Evolutionary conservation across 2,797 vertebrate species (phyloP).

Genomic region (Dromococcyx pavoninus): DNA sequence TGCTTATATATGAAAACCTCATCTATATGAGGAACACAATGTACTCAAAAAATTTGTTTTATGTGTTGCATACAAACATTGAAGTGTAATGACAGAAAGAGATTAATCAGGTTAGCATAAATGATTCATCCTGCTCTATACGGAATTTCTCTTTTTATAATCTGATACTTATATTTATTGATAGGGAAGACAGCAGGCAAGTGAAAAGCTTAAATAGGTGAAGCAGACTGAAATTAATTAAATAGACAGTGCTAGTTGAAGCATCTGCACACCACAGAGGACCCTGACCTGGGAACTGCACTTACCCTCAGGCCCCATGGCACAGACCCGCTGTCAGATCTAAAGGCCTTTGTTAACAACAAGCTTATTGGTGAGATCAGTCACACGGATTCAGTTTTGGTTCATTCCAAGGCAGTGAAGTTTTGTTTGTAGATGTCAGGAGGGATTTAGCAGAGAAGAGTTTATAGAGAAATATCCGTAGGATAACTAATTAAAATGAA

Average conservation of each 20-base stretch:
- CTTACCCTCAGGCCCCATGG: constrained; percentile 62
- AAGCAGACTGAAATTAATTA: constrained; percentile 75
- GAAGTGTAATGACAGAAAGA: neutral
- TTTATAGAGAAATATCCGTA: constrained; percentile 64
- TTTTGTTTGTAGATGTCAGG: constrained; percentile 65
- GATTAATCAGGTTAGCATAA: constrained; percentile 4
- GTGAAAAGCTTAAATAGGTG: constrained; percentile 66
- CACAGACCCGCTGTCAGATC: constrained; percentile 50
- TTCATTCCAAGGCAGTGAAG: constrained; percentile 68
- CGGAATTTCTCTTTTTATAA: constrained; percentile 28
- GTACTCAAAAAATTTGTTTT: neutral
- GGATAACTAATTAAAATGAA: constrained; percentile 62
- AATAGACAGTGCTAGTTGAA: constrained; percentile 66
- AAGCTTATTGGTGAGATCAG: constrained; percentile 67
- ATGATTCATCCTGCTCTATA: constrained; percentile 4
- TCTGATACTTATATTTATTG: constrained; percentile 57
- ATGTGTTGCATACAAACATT: neutral
- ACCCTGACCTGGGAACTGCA: constrained; percentile 62
- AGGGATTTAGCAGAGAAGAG: constrained; percentile 54
- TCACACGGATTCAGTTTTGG: constrained; percentile 64
- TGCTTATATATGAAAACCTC: neutral
- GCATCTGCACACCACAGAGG: constrained; percentile 54
- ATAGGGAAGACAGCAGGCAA: constrained; percentile 63
- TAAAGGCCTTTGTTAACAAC: constrained; percentile 59
- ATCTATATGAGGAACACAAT: neutral